A percentile compares a stretch with the other conserved stretches of the same genome.
Evolutionary conservation across 2,797 vertebrate genomes (phyloP).

Genomic region (Margarornis squamiger): DNA sequence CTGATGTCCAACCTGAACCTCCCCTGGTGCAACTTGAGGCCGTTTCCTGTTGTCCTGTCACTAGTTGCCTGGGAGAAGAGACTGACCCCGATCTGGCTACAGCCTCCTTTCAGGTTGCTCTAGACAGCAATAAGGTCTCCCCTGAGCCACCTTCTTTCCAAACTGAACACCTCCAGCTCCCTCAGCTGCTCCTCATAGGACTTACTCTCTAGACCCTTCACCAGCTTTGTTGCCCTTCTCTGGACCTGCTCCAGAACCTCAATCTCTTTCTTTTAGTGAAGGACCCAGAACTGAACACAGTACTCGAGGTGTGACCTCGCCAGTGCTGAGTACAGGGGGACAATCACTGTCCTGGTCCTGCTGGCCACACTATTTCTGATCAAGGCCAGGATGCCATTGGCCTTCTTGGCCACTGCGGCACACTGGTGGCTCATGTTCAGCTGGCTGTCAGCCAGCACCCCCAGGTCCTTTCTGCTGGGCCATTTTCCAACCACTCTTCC

Average conservation of each 20-base stretch:
- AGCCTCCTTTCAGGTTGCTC: background rate
- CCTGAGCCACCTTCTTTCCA: background rate
- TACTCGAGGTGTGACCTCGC: too few species aligned
- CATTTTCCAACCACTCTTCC: background rate
- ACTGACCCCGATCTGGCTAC: too few species aligned
- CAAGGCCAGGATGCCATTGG: background rate
- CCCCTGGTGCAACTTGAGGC: background rate
- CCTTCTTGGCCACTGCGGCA: background rate
- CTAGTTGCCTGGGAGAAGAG: background rate
- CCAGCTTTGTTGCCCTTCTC: background rate
- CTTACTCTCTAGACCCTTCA: background rate
- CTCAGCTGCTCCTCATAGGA: background rate
- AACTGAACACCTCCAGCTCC: background rate
- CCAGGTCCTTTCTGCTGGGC: background rate
- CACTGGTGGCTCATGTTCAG: rapidly evolving
- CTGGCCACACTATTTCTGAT: background rate
- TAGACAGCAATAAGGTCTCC: background rate
- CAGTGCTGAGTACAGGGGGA: background rate
- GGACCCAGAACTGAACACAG: background rate
- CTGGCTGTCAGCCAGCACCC: background rate
- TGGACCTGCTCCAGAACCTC: rapidly evolving
- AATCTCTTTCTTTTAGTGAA: background rate
- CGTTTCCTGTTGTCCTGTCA: background rate
- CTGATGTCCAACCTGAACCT: background rate
- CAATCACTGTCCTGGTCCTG: background rate